phyloP scores from a whole-genome alignment of 2,113 vertebrate species.

The Pelobates fuscus region DNA sequence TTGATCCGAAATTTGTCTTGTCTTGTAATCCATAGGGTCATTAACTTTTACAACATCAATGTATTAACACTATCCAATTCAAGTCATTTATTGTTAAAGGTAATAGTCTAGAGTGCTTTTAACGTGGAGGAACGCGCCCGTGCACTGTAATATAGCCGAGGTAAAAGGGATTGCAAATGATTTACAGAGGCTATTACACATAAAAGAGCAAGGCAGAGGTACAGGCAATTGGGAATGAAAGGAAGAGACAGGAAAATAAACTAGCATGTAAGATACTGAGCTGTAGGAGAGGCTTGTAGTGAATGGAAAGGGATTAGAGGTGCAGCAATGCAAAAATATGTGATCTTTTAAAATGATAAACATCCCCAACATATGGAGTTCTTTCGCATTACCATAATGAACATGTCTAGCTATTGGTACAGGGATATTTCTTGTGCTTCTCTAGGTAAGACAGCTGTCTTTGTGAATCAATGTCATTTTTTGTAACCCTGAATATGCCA shows the following conservation, averaged over 20 bases:
- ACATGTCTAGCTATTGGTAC: too few relatives aligned
- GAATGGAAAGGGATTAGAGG: too few relatives aligned
- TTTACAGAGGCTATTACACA: constrained; percentile 32
- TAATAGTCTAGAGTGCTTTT: constrained; percentile 55
- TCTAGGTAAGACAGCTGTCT: too few relatives aligned
- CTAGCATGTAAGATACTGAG: not conserved
- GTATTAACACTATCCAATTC: constrained; percentile 54
- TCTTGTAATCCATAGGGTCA: constrained; percentile 62
- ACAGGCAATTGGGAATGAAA: not conserved
- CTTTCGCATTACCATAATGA: too few relatives aligned
- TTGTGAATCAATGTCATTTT: too few relatives aligned
- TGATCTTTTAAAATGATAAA: too few relatives aligned
- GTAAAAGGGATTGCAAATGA: constrained; percentile 49
- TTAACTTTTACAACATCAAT: constrained; percentile 68
- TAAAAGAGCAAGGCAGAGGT: constrained; percentile 19
- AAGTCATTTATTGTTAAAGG: constrained; percentile 59
- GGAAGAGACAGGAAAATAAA: constrained; percentile 12
- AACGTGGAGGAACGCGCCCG: constrained; percentile 51
- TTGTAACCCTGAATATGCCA: too few relatives aligned
- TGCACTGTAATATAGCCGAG: constrained; percentile 41
- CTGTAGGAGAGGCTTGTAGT: too few relatives aligned
- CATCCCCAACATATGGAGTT: too few relatives aligned
- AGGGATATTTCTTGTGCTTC: too few relatives aligned
- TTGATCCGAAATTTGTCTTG: constrained; percentile 61
- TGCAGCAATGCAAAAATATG: too few relatives aligned